These are phyloP conservation scores for Acanthoscelides obtectus DNA, from an alignment of 2,888 invertebrate genomes.

Conservation along the genomic window DNA sequence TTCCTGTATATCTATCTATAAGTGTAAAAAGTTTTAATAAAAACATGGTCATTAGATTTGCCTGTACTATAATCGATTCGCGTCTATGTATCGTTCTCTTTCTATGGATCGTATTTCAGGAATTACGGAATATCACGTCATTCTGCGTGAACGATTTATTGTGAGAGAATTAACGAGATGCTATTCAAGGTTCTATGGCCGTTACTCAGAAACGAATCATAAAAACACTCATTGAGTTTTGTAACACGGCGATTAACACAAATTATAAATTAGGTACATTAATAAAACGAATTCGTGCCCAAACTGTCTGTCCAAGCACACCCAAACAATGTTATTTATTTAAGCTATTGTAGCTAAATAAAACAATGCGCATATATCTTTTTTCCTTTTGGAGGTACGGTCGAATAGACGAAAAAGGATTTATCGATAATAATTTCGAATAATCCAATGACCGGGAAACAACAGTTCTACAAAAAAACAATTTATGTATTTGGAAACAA, in stretches of 20 bases:
- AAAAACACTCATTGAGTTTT: background rate
- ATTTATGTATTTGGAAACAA: too few relatives aligned
- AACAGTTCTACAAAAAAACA: too few relatives aligned
- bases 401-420: too few relatives aligned
- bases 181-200: background rate
- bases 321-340: background rate
- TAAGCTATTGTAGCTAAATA: background rate
- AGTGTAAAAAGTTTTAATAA: too few relatives aligned
- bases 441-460: too few relatives aligned
- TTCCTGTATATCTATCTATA: too few relatives aligned
- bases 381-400: too few relatives aligned
- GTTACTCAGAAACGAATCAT: background rate
- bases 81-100: background rate
- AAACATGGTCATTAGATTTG: too few relatives aligned
- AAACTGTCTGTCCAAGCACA: background rate
- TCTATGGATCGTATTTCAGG: background rate
- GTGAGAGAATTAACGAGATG: background rate
- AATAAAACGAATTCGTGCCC: background rate
- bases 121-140: background rate
- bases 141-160: background rate
- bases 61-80: background rate
- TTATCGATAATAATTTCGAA: too few relatives aligned
- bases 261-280: background rate
- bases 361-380: background rate
- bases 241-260: background rate